These are phyloP conservation scores for Caprella mutica DNA, from an alignment of 2,888 invertebrate genomes.

Conservation along the genomic window DNA sequence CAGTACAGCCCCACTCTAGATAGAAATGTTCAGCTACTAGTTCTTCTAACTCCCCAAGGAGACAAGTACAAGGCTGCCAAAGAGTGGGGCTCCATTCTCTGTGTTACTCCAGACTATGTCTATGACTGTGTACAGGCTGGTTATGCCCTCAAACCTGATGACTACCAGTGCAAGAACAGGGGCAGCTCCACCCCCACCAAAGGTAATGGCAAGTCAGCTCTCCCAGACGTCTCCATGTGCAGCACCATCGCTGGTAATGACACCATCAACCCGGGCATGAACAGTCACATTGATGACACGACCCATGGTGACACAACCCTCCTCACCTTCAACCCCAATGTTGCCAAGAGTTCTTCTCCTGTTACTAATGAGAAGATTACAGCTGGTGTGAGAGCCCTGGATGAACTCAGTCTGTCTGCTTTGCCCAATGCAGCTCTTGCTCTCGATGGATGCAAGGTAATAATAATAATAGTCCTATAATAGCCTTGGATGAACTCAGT, in stretches of 20 bases:
- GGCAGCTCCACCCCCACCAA: constrained; percentile 31
- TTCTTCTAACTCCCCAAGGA: constrained; percentile 49
- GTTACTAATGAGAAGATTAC: neutral
- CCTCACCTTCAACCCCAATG: no score
- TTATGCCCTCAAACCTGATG: constrained; percentile 52
- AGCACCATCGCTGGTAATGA: constrained; percentile 35
- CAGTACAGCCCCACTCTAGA: constrained; percentile 47
- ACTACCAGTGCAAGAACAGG: constrained; percentile 47
- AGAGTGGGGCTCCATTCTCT: constrained; percentile 51
- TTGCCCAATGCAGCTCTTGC: constrained; percentile 60
- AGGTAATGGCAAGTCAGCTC: no score
- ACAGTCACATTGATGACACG: no score
- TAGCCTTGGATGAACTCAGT: neutral
- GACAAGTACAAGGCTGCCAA: constrained; percentile 58
- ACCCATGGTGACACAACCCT: no score
- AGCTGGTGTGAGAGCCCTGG: constrained; percentile 33
- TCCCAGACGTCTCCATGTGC: constrained; percentile 33
- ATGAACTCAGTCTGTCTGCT: constrained; percentile 50
- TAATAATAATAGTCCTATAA: neutral
- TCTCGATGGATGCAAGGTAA: constrained; percentile 75
- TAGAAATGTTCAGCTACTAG: constrained; percentile 46
- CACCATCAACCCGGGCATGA: no score
- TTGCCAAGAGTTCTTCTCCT: neutral
- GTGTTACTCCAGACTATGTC: constrained; percentile 67
- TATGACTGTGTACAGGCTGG: constrained; percentile 61